phyloP scores from a whole-genome alignment of 2,797 vertebrate genomes.

The Euphonia xanthogaster region DNA sequence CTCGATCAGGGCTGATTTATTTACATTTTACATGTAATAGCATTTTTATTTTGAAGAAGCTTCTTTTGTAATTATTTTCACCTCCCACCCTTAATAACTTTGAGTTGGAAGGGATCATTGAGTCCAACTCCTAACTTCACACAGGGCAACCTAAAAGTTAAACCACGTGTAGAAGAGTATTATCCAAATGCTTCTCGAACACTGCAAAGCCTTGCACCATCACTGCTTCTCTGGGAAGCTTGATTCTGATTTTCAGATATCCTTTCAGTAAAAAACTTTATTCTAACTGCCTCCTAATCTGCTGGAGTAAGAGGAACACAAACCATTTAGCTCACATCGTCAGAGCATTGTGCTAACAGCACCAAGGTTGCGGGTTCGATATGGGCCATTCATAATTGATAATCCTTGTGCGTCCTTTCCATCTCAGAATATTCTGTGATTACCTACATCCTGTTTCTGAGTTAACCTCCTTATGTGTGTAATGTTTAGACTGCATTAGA shows the following conservation, averaged over 20 bases:
- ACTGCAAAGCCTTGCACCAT: background rate
- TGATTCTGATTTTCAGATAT: background rate
- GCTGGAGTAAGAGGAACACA: background rate
- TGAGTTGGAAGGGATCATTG: background rate
- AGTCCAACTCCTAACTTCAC: background rate
- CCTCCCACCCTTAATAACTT: background rate
- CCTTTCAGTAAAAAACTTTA: background rate
- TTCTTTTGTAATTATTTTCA: background rate
- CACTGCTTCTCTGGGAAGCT: background rate
- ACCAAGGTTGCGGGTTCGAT: background rate
- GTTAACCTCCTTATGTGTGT: background rate
- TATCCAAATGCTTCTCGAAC: background rate
- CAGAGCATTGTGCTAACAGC: background rate
- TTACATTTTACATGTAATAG: background rate
- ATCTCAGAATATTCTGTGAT: background rate
- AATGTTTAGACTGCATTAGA: background rate
- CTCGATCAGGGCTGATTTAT: rapidly evolving
- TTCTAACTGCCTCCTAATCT: background rate
- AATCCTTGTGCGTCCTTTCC: background rate
- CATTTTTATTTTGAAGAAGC: background rate
- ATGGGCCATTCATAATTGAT: background rate
- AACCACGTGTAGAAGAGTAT: background rate
- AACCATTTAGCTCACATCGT: rapidly evolving
- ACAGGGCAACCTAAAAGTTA: background rate
- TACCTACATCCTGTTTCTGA: background rate